Conservation (phyloP, 2,797 vertebrate genomes). For the Uromys caudimaculatus region DNA sequence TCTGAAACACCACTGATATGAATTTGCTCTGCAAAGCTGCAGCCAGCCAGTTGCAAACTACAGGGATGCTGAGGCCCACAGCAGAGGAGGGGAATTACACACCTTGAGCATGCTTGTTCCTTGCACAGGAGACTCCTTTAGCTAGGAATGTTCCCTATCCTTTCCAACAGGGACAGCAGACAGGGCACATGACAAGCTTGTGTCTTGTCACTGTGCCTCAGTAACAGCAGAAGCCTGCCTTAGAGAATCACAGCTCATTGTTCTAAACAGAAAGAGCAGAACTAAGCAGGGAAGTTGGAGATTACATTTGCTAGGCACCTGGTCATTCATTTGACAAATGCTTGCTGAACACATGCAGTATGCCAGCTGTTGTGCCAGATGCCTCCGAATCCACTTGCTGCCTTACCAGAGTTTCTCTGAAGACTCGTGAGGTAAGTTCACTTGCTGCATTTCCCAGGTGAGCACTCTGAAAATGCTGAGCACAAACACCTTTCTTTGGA, state of each 20-base stretch:
- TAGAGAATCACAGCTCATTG: not conserved
- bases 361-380: not conserved
- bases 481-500: not conserved
- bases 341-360: not conserved
- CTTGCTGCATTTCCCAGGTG: constrained; percentile 4
- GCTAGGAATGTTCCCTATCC: not conserved
- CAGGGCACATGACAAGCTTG: not conserved
- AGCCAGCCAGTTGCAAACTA: not conserved
- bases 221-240: not conserved
- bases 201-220: not conserved
- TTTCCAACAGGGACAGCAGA: not conserved
- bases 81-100: not conserved
- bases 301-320: not conserved
- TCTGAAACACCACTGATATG: not conserved
- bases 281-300: not conserved
- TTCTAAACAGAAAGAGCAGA: constrained; percentile 12
- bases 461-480: not conserved
- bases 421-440: constrained; percentile 26
- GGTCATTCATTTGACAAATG: not conserved
- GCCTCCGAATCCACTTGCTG: not conserved
- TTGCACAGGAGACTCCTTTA: not conserved
- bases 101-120: not conserved
- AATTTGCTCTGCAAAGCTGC: not conserved
- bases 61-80: not conserved
- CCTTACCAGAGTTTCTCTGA: not conserved